Evolutionary conservation across 92 coral and sea anemone genomes (phyloP).

Genomic region (Porites divaricata): DNA sequence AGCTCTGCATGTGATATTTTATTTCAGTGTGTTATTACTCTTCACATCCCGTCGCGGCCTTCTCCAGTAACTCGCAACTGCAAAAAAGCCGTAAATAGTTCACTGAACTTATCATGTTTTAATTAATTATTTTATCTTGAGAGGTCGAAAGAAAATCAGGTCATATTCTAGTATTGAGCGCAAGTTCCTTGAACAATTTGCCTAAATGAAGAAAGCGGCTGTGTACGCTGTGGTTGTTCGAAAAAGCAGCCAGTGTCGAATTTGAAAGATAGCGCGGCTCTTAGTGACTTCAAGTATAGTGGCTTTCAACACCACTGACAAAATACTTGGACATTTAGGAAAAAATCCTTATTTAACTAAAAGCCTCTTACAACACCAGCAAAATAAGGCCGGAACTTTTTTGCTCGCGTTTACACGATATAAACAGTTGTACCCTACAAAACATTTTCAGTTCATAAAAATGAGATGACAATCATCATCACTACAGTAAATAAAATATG

Average conservation of each 20-base stretch:
- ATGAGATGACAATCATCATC: background rate
- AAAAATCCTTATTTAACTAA: background rate
- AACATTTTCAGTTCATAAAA: constrained; percentile 15
- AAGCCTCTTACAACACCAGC: background rate
- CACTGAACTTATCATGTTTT: constrained; percentile 2
- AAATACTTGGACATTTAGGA: background rate
- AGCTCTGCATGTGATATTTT: constrained; percentile 21
- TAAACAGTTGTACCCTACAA: background rate
- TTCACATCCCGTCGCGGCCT: constrained; percentile 11
- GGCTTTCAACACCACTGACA: constrained; percentile 1
- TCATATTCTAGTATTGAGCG: background rate
- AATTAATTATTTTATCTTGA: background rate
- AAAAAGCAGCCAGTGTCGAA: background rate
- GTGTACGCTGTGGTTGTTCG: background rate
- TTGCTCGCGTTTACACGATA: constrained; percentile 14
- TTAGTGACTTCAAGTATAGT: background rate
- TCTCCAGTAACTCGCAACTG: background rate
- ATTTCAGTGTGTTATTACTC: constrained; percentile 12
- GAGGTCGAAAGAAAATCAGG: background rate
- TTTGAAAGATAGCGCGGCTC: constrained; percentile 3
- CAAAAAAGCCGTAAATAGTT: constrained; percentile 9
- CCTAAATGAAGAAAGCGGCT: background rate
- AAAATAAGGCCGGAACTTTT: constrained; percentile 1
- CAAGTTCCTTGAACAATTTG: background rate
- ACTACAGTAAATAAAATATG: too few species aligned